Base-by-base conservation (phyloP, 1,140 invertebrate species). In the Lordiphosa mommai region DNA sequence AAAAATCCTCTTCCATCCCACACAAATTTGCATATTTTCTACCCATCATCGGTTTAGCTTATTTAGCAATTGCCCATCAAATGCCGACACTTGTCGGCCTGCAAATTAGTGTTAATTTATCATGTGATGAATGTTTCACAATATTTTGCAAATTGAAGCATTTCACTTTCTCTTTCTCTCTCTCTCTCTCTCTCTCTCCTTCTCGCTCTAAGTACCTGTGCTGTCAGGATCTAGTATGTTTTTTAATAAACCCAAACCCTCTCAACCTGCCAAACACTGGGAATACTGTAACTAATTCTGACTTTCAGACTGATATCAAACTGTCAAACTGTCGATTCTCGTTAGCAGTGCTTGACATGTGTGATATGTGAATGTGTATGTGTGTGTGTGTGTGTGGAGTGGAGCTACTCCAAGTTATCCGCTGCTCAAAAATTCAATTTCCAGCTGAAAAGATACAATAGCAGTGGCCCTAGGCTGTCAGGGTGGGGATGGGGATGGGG, bases 371-470 rank as follows among this genome's bases (percentile, higher is more conserved):
- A n/a, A n/a, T n/a, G 9, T 16, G 7, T 44, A 29, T 14, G 27
- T 32, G 13, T 46, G 20, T 51, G 12, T 38, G 49, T 23, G 8
- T 55, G 30, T 49, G 38, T 13, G 34, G 40, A 30, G 53, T 16
- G 12, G 49, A 37, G 34, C 44, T 49, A 46, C 40, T 50, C 46
- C 14, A 66, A 67, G 63, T 59, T 23, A 68, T 59, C 65, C 64
- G 56, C 70, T 84, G 72, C 53, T 84, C 79, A 84, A 84, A 84
- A 84, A 84, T 84, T 84, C 77, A 84, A 84, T 84, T 84, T 84
- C 77, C 77, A 84, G 57, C 57, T 79, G 74, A 80, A 72, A 61
- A 79, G 64, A 72, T 72, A 79, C 73, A 70, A 36, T 64, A 36
- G 47, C 48, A 38, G 34, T 12, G 27, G 61, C 10, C 29, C 20